Evolutionary conservation across 2,888 invertebrate genomes (phyloP), one percentile per base, ranked within the genome.

Genomic region (Piscicola geometra): DNA sequence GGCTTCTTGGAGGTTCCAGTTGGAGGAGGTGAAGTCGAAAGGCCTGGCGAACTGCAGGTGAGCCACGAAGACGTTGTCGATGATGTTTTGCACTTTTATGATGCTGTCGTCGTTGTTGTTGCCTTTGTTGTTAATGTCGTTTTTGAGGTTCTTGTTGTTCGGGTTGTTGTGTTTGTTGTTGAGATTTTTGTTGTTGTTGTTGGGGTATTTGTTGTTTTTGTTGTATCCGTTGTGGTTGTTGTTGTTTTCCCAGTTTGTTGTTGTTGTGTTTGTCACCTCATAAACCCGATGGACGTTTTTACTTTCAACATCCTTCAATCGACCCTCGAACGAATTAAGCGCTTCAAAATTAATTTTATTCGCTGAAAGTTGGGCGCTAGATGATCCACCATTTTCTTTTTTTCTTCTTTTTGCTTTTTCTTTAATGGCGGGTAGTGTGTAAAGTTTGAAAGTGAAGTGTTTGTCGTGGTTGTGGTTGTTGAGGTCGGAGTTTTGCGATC

Each of bases 41-140:
- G 84, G 84, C 0, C 78, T 76, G 75, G 81, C 81, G 76, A 84
- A 82, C 81, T 84, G 79, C 2, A 76, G 73, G 12, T 80, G 77
- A 3, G 80, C 80, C 9, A 80, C 79, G 56, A 71, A 77, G 33
- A 80, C 78, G 70, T 80, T 80, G 52, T 74, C 76, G 9, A 77
- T 76, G 69, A 80, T 77, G 35, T 79, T 75, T 64, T 80, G 78
- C 12, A 80, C 75, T n/a, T 41, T 28, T 12, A 77, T 75, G 21
- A 70, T 64, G 71, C 32, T 30, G 5, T 47, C 32, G 15, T 21
- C 47, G 15, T 71, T 9, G 50, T 47, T 47, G 9, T 47, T 9
- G 50, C 50, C 50, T 47, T 79, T 77, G 1, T 76, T 70, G n/a
- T n/a, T n/a, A n/a, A n/a, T n/a, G n/a, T n/a, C n/a, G n/a, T n/a